Evolutionary conservation across 2,888 invertebrate species (phyloP), one percentile per base, ranked within the genome.

Genomic region (Drosophila nr. perissopoda): DNA sequence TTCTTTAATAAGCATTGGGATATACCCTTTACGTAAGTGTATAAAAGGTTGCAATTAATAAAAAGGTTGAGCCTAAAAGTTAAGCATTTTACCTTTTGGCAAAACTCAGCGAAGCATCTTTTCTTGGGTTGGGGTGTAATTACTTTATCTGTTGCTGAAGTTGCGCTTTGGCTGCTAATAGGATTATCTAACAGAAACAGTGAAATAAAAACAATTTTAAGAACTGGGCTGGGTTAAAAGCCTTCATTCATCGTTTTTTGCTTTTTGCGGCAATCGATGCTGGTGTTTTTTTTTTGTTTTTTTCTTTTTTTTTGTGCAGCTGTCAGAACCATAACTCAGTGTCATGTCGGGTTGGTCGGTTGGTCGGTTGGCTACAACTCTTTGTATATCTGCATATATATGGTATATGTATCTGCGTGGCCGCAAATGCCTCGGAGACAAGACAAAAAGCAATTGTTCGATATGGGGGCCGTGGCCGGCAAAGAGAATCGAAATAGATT

Each of bases 281-380:
- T 77, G 80, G 48, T 40, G 16, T 36, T 7, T 46, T 46, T 46
- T 46, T 65, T 36, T 7, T 46, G 25, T 46, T 46, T 65, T 74
- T 88, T 31, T 67, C 73, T 86, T 29, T 49, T 51, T 51, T 18
- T 67, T 73, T 88, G 82, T 83, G 83, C 81, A 88, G 89, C 87
- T 88, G 87, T 88, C 87, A 88, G 89, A 88, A 88, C 87, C 89
- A 88, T 88, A 88, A 88, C 87, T 88, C 89, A 88, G 87, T 88
- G 87, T 88, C 87, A 89, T 87, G 87, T 88, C 81, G 76, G 73
- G 69, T 70, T 70, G 68, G 38, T 38, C 46, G 46, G 46, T 52
- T 31, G 21, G 31, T 33, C 33, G 46, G 46, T 40, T 76, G 70
- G 75, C 54, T 70, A 74, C 77, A 62, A 70, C 46, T 69, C 70